Evolutionary conservation across 2,797 vertebrate genomes (phyloP), one percentile per base, ranked within the genome.

Genomic region (Micromesistius poutassou): DNA sequence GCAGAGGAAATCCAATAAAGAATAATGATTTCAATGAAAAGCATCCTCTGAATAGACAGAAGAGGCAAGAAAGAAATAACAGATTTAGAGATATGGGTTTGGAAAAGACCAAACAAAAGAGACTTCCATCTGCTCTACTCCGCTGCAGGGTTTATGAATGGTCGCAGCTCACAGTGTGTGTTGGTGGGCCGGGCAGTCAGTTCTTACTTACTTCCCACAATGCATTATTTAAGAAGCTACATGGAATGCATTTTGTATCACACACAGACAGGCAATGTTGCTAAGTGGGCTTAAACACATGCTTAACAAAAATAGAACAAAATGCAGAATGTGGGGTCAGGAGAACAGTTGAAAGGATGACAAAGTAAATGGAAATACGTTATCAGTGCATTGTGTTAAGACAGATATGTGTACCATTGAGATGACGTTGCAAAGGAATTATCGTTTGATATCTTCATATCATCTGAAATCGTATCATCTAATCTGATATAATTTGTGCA

Each of bases 201-300:
- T 55, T n/a, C 50, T 55, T 55, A n/a, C 79, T 79, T 80, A 86
- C 77, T 73, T 89, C 87, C 88, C 87, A 89, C 78, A 71, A 89
- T 91, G 87, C 89, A 88, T 89, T 82, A 90, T 87, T 88, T 80
- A 88, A 66, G 55, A 38, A 71, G 78, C 72, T 83, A 74, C 76
- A 77, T 55, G 73, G 33, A 36, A 74, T 82, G 84, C 81, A 83
- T 86, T 83, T 81, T 78, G 78, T 35, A 33, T 70, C 68, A 35
- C n/a, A 30, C 62, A 25, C 31, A 71, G 31, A 33, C 75, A 5
- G 22, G 13, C 31, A 46, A 72, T 30, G 71, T 25, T 46, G 70
- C 16, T 30, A 25, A 28, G 70, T 9, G 14, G 62, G 50, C 25
- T 25, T 9, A 12, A 76, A 7, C 38, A 28, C 68, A 35, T 16